These are phyloP conservation scores for Alfaro cultratus DNA, from an alignment of 2,797 vertebrate species.

Conservation along the genomic window DNA sequence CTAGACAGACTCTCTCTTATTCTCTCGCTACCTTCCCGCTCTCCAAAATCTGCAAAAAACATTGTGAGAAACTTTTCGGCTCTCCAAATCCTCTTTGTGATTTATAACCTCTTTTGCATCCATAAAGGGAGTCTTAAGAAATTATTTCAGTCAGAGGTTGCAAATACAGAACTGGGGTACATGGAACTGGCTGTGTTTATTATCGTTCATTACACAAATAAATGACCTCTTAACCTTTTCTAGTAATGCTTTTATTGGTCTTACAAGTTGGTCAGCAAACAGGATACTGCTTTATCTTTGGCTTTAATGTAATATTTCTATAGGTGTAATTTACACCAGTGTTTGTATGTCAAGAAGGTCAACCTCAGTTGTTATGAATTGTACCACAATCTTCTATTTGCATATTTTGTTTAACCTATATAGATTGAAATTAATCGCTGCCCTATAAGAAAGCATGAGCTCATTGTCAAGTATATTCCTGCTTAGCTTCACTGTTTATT, in stretches of 20 bases:
- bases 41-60: conserved; percentile 38
- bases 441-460: not conserved
- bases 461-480: not conserved
- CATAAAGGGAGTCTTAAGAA: conserved; percentile 31
- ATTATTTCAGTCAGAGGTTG: conserved; percentile 19
- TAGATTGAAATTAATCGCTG: not conserved
- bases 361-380: not conserved
- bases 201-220: conserved; percentile 24
- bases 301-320: not conserved
- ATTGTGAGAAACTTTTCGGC: conserved; percentile 3
- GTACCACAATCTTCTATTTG: not conserved
- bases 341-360: not conserved
- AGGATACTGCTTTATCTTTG: not conserved
- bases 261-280: conserved; percentile 22
- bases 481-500: conserved; percentile 39
- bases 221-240: not conserved
- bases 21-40: conserved; percentile 40
- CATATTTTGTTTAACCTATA: not conserved
- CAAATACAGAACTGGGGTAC: conserved; percentile 34
- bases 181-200: conserved; percentile 15
- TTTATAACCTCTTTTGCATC: conserved; percentile 27
- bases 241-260: conserved; percentile 12
- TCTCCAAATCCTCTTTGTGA: conserved; percentile 22
- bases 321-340: not conserved
- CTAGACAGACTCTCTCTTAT: conserved; percentile 53